Percentiles rank a stretch among this genome's conserved stretches.
Conservation (phyloP, 1,140 invertebrate genomes). For the Drosophila lacertosa region DNA sequence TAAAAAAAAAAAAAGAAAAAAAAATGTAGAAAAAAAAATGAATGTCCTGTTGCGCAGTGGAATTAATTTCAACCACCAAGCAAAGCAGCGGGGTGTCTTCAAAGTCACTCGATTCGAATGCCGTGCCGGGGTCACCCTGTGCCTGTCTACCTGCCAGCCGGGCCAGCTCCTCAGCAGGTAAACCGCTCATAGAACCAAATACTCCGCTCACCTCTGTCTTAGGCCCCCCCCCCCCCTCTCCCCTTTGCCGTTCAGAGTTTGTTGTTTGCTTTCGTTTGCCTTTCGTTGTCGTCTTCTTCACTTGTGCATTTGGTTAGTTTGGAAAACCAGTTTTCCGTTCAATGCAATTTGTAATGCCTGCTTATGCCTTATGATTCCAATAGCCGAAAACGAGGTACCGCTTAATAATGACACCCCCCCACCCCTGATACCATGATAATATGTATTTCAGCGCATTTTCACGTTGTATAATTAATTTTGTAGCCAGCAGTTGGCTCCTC, state of each 20-base stretch:
- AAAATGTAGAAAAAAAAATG: constrained; percentile 31
- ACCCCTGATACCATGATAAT: neutral
- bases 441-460: constrained; percentile 71
- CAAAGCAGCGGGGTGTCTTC: constrained; percentile 60
- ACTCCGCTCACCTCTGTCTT: neutral
- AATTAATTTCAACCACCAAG: constrained; percentile 74
- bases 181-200: constrained; percentile 8
- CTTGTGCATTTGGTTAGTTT: constrained; percentile 10
- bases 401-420: constrained; percentile 48
- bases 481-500: constrained; percentile 28
- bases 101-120: constrained; percentile 1
- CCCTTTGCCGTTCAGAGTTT: neutral
- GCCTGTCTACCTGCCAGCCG: constrained; percentile 33
- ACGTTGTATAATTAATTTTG: constrained; percentile 74
- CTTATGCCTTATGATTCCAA: constrained; percentile 52
- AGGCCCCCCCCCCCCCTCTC: constrained; percentile 10
- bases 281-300: constrained; percentile 44
- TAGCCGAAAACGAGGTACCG: constrained; percentile 42
- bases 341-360: constrained; percentile 75
- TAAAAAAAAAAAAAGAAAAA: constrained; percentile 9
- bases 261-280: constrained; percentile 7
- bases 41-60: constrained; percentile 74
- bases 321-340: constrained; percentile 61
- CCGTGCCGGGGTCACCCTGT: constrained; percentile 39
- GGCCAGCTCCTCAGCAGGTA: constrained; percentile 36